Percentiles rank a stretch among this genome's conserved stretches.
Evolutionary conservation across 2,113 vertebrate species (phyloP).

Genomic region (Crypturellus undulatus): DNA sequence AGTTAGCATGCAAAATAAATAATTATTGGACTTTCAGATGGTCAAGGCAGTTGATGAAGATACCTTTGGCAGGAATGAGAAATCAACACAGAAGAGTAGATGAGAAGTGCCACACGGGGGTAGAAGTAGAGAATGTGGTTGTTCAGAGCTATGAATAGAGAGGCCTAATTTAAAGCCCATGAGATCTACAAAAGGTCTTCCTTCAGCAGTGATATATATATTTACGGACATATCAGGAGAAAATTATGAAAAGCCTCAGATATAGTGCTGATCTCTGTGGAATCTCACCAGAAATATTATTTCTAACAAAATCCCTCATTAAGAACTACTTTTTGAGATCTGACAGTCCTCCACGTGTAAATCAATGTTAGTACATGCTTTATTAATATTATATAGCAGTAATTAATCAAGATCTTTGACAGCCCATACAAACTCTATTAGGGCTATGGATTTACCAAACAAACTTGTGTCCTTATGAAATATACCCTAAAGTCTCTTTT

Average conservation of each 20-base stretch:
- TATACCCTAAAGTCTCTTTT: background rate
- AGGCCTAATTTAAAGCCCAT: background rate
- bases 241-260: background rate
- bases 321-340: background rate
- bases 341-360: background rate
- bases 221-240: background rate
- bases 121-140: background rate
- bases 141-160: background rate
- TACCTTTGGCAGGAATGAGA: background rate
- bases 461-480: background rate
- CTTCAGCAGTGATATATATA: background rate
- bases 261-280: too few relatives aligned
- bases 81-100: background rate
- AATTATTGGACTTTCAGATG: background rate
- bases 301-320: background rate
- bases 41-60: background rate
- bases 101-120: background rate
- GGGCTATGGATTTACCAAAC: background rate
- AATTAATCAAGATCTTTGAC: slow-evolving; percentile 20
- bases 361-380: background rate
- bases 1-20: background rate
- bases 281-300: background rate
- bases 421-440: background rate
- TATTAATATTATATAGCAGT: background rate
- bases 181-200: background rate